Evolutionary conservation across 2,888 invertebrate genomes (phyloP).

Genomic region (Drosophila infuscata): DNA sequence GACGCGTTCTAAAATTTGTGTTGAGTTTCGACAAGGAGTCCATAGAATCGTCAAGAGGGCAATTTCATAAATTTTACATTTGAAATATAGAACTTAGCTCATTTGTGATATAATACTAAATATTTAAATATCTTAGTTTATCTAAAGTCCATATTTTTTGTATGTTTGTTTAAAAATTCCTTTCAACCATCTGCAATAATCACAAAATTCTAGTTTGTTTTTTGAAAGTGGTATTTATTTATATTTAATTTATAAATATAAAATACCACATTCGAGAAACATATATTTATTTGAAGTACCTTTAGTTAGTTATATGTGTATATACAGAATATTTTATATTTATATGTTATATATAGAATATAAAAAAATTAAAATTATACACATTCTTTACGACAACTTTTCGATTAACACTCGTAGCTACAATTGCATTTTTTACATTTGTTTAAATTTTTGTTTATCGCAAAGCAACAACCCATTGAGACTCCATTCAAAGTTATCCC

Average conservation of each 20-base stretch:
- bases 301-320: background rate
- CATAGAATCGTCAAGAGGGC: conserved; percentile 60
- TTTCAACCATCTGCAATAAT: background rate
- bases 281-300: background rate
- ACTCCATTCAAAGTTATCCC: conserved; percentile 56
- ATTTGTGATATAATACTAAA: background rate
- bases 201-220: background rate
- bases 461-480: conserved; percentile 59
- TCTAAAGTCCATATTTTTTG: background rate
- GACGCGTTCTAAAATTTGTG: conserved; percentile 59
- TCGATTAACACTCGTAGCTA: conserved; percentile 53
- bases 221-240: background rate
- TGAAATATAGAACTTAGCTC: background rate
- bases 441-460: conserved; percentile 71
- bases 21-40: conserved; percentile 64
- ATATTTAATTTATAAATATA: background rate
- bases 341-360: background rate
- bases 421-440: conserved; percentile 61
- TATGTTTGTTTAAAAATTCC: background rate
- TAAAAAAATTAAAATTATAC: background rate
- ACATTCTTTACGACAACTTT: conserved; percentile 19
- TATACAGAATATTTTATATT: background rate
- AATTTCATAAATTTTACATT: conserved; percentile 13
- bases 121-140: background rate
- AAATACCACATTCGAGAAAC: background rate